phyloP scores from a whole-genome alignment of 2,888 invertebrate species.

The Tipula vernalis region DNA sequence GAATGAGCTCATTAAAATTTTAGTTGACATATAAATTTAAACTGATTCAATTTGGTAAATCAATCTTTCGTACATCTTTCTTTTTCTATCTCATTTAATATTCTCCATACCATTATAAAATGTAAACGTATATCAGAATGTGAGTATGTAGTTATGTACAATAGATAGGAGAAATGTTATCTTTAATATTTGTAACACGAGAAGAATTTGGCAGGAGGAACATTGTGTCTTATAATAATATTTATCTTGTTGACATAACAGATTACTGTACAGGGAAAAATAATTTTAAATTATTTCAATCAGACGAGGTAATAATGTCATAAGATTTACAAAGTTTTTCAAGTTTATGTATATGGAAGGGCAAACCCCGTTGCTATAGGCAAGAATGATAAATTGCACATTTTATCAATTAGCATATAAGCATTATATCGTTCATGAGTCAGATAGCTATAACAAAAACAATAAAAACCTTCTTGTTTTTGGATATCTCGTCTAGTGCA shows the following conservation, averaged over 20 bases:
- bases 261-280: neutral
- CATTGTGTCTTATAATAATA: neutral
- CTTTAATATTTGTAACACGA: neutral
- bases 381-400: neutral
- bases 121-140: neutral
- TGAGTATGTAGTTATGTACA: neutral
- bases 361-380: neutral
- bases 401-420: neutral
- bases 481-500: no score
- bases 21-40: neutral
- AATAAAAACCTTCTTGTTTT: no score
- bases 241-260: neutral
- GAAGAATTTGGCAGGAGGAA: neutral
- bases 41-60: neutral
- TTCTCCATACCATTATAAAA: neutral
- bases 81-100: neutral
- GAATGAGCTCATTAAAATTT: neutral
- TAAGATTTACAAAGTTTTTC: neutral
- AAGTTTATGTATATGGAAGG: neutral
- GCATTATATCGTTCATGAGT: neutral
- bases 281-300: constrained; percentile 4
- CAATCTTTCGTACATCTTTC: neutral
- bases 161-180: neutral
- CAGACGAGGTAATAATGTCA: neutral
- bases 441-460: neutral